Evolutionary conservation across 2,888 invertebrate species (phyloP), one percentile per base, ranked within the genome.

Genomic region (Drosophila maculinotata): DNA sequence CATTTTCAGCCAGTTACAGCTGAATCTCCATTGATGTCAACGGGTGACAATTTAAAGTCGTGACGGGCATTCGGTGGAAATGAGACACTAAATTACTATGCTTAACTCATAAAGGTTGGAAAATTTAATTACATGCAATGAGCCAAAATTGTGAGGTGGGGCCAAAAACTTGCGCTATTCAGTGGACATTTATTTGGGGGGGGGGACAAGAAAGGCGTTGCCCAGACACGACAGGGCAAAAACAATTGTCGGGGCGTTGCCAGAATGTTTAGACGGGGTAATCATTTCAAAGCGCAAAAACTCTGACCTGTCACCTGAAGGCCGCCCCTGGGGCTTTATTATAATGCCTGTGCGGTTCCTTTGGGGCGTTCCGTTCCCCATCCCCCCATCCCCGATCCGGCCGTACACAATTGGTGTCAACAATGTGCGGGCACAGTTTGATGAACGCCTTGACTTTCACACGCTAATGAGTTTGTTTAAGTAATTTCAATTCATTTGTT

Each of bases 401-500:
- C n/a, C n/a, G 57, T 30, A 23, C 66, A 72, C 72, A 79, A 65
- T 66, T 62, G 80, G 77, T 76, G 87, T 76, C 87, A 81, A 69
- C 84, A 84, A 54, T 57, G 79, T 45, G 54, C 74, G 62, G 59
- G 69, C 51, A 60, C 51, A 60, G 62, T 39, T 57, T 79, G 82
- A 78, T 68, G 77, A 63, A 72, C 64, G 73, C 77, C 60, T 73
- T 69, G 77, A 76, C 77, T 80, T 80, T 69, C 69, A 69, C 73
- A 76, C 76, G 75, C 88, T 88, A 84, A 84, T 84, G 88, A 84
- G 88, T 84, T 84, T 84, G 84, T 74, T 84, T 83, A 86, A 84
- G 86, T 86, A 79, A 84, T 84, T 83, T 87, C 83, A 69, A 83
- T 83, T 83, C 86, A 87, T 83, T 83, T 83, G 83, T 87, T 83